A percentile compares a stretch with the other conserved stretches of the same genome.
phyloP scores from a whole-genome alignment of 2,888 invertebrate species.

The Scelioninae gen. 1 region DNA sequence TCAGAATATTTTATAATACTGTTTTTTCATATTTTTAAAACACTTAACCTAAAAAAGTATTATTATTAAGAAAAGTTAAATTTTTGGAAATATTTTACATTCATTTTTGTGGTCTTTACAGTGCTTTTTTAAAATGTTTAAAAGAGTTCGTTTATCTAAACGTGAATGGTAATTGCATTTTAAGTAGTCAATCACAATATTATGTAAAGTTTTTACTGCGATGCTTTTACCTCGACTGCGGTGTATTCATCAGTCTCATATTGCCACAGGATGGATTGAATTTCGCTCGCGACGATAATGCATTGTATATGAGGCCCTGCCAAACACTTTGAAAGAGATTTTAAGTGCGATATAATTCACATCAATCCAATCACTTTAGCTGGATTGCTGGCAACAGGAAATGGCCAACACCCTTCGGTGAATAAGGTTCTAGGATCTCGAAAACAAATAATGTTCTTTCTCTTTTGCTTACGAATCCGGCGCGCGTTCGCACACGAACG shows the following conservation, averaged over 20 bases:
- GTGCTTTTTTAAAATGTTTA: background rate
- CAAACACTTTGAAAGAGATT: constrained; percentile 72
- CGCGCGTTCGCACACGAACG: constrained; percentile 9
- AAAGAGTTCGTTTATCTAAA: background rate
- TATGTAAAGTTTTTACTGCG: constrained; percentile 50
- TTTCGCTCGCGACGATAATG: constrained; percentile 56
- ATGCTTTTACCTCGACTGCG: constrained; percentile 54
- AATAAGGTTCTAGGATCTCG: constrained; percentile 51
- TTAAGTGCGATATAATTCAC: constrained; percentile 76
- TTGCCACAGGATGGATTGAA: constrained; percentile 62
- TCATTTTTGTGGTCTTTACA: background rate
- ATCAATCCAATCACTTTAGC: constrained; percentile 80
- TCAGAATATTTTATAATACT: no score
- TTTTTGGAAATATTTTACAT: no score
- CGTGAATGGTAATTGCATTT: constrained; percentile 42
- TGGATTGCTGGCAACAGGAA: constrained; percentile 79
- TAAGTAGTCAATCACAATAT: constrained; percentile 62
- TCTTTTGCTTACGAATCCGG: constrained; percentile 53
- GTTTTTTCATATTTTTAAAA: no score
- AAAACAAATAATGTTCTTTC: constrained; percentile 64
- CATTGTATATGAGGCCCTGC: constrained; percentile 63
- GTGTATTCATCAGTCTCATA: constrained; percentile 62
- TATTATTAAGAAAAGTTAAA: no score
- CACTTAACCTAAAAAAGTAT: no score
- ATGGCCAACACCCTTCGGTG: constrained; percentile 73